A percentile compares a stretch with the other conserved stretches of the same genome.
These are phyloP conservation scores for Mesochorus sp. DNA, from an alignment of 2,888 invertebrate species.

Conservation along the genomic window DNA sequence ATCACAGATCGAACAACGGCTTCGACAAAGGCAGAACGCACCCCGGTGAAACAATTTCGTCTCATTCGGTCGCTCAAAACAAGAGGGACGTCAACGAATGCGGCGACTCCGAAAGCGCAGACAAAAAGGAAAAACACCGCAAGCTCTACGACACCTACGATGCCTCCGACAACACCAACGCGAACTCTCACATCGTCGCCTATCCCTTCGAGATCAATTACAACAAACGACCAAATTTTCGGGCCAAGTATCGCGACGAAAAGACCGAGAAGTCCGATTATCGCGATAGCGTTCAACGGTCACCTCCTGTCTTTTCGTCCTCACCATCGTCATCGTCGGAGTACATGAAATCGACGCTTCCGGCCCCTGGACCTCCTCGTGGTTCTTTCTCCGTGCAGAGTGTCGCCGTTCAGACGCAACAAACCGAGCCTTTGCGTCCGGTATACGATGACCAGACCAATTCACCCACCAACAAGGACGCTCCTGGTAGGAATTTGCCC, in stretches of 20 bases:
- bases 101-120: too few relatives aligned
- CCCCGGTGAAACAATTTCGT: background rate
- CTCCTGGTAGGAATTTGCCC: background rate
- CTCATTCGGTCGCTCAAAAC: slow-evolving; percentile 2
- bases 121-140: slow-evolving; percentile 35
- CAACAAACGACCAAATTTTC: slow-evolving; percentile 45
- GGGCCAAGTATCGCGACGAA: slow-evolving; percentile 35
- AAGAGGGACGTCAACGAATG: too few relatives aligned
- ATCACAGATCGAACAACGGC: slow-evolving; percentile 40
- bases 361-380: slow-evolving; percentile 20
- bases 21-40: background rate
- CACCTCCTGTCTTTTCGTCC: background rate
- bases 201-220: slow-evolving; percentile 58
- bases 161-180: background rate
- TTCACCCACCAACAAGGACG: slow-evolving; percentile 11
- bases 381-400: slow-evolving; percentile 46
- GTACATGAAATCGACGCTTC: slow-evolving; percentile 42
- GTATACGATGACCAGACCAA: slow-evolving; percentile 10
- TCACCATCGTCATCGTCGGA: slow-evolving; percentile 11
- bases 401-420: slow-evolving; percentile 63
- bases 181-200: slow-evolving; percentile 39
- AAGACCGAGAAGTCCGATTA: slow-evolving; percentile 43
- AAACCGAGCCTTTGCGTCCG: slow-evolving; percentile 1
- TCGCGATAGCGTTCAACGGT: slow-evolving; percentile 18
- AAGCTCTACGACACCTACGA: slow-evolving; percentile 51